A percentile compares a stretch with the other conserved stretches of the same genome.
Conservation (phyloP, 2,797 vertebrate species). For the Allobates femoralis region DNA sequence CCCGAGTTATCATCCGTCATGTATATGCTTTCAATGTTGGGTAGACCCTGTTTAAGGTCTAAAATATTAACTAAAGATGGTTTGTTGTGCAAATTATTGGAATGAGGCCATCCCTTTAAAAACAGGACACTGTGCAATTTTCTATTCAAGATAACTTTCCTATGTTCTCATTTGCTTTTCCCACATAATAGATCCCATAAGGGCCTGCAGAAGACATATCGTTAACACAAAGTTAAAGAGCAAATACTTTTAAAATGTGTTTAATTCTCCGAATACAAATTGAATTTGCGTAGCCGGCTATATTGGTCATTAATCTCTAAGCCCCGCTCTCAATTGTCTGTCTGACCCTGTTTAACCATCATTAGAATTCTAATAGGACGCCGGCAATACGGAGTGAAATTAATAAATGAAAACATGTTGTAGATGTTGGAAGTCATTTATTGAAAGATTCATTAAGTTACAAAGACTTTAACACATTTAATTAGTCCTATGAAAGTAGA, state of each 20-base stretch:
- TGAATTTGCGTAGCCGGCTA: constrained; percentile 25
- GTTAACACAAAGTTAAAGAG: constrained; percentile 9
- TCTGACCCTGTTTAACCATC: constrained; percentile 74
- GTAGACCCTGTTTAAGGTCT: too few species aligned
- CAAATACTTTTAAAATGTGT: constrained; percentile 27
- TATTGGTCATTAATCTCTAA: constrained; percentile 71
- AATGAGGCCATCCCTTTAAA: neutral
- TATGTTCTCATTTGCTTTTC: neutral
- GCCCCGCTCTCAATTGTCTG: constrained; percentile 74
- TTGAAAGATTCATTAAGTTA: constrained; percentile 80
- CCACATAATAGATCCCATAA: constrained; percentile 16
- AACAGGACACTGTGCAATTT: neutral
- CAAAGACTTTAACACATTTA: constrained; percentile 83
- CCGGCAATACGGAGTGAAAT: constrained; percentile 91
- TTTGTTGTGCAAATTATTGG: too few species aligned
- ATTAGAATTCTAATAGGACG: constrained; percentile 77
- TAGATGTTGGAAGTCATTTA: constrained; percentile 76
- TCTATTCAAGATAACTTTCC: neutral
- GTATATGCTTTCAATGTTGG: neutral
- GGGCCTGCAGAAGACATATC: neutral
- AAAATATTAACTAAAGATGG: too few species aligned
- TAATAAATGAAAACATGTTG: constrained; percentile 85
- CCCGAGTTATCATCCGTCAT: too few species aligned
- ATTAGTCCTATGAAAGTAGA: constrained; percentile 80
- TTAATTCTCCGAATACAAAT: constrained; percentile 8